Conservation (phyloP, 1,140 invertebrate genomes). For the Aphaenogaster rudis region DNA sequence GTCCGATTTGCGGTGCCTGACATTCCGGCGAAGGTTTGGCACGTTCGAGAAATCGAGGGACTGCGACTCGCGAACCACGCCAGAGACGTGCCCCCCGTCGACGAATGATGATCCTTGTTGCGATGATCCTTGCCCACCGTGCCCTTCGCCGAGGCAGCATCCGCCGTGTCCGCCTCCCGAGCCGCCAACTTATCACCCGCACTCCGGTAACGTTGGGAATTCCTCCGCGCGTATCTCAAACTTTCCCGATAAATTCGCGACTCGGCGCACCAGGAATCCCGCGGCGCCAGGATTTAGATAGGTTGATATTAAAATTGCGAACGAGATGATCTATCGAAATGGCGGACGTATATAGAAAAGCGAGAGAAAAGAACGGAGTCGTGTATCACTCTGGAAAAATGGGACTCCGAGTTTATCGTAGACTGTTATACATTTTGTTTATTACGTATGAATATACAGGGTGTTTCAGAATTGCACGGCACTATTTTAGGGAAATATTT, state of each 20-base stretch:
- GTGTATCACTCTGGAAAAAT: neutral
- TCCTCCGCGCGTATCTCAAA: neutral
- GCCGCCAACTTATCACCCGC: neutral
- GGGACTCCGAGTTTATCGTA: neutral
- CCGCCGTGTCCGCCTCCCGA: neutral
- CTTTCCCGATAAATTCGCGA: slow-evolving; percentile 43
- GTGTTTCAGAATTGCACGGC: neutral
- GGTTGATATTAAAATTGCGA: slow-evolving; percentile 10
- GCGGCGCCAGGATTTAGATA: slow-evolving; percentile 9
- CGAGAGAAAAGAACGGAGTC: neutral
- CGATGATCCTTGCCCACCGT: neutral
- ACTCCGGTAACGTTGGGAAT: slow-evolving; percentile 16
- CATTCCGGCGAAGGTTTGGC: neutral
- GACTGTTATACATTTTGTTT: neutral
- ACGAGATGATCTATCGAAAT: slow-evolving; percentile 7
- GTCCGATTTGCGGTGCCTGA: neutral
- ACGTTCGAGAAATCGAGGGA: neutral
- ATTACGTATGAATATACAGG: neutral
- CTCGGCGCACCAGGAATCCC: neutral
- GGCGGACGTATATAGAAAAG: neutral
- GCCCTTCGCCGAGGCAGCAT: neutral
- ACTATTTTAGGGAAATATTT: no score
- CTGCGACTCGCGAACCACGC: neutral
- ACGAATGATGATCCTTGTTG: neutral
- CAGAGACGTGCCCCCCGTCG: neutral